Base-by-base conservation (phyloP, 2,888 invertebrate species). In the Oxystoma pomonae region DNA sequence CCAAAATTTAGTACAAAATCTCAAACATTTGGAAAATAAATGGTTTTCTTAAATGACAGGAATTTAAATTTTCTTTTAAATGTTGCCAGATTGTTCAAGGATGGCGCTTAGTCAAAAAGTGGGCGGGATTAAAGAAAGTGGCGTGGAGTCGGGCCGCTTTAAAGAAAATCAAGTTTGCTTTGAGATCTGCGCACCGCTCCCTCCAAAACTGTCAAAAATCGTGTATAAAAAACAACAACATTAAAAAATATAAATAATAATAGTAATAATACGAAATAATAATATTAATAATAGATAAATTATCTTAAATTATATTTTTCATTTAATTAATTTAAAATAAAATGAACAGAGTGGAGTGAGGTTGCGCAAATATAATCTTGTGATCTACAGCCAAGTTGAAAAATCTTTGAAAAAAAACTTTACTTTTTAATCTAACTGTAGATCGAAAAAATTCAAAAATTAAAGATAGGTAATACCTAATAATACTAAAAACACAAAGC, bases 211-310 rank as follows among this genome's bases (percentile, higher is more conserved):
- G 17, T 57, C 57, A 57, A 57, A 57, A 55, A 56, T 19, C 73
- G 71, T 67, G 65, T 68, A 69, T 67, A 64, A 67, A 61, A 64
- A 64, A 65, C 60, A 65, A 75, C 74, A 76, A 76, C 73, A 76
- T 77, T 69, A 72, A 72, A 76, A 74, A 76, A 74, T 76, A 77
- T 76, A 77, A 78, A 76, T 35, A 35, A 76, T 74, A 76, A 74
- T 76, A 77, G 75, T 77, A 78, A 76, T 35, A 35, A 35, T 35
- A 35, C 12, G 35, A 35, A 35, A 35, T 35, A 35, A 35, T 35
- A 75, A 74, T 72, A 35, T 7, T 35, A 35, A 35, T 35, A 75
- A 74, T 72, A 74, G 70, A 75, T 74, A 76, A 75, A 76, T 76
- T 75, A 74, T 70, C 68, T 66, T 68, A 69, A 69, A 68, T 12